Evolutionary conservation across 2,888 invertebrate genomes (phyloP), one percentile per base, ranked within the genome.

Genomic region (Drosophila anomalipes): DNA sequence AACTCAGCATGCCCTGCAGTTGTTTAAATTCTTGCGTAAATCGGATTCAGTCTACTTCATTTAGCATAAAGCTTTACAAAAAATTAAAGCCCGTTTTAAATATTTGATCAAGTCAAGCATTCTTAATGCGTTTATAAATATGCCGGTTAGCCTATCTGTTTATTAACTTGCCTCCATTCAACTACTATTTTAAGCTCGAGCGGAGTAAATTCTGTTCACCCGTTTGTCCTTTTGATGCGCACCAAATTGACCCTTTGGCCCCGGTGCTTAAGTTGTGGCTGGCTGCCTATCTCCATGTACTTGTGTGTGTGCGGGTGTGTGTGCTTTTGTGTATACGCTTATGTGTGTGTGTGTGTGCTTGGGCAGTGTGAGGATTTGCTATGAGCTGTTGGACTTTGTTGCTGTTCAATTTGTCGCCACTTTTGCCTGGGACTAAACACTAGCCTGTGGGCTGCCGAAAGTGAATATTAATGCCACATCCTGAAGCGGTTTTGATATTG

Each of bases 81-180:
- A 49, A n/a, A 26, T 14, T 16, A 7, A 9, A 26, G 58, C 53
- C 49, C 28, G 44, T 51, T 70, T 56, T 68, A 69, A 75, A 75
- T 80, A 72, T 80, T 72, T 69, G 63, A 47, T 44, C 63, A 66
- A 76, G 68, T 78, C 74, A 72, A 78, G 84, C 86, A 77, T 74
- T 70, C 70, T 78, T 83, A 86, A 86, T 86, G 73, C 76, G 74
- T 86, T 86, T 89, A 83, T 77, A 86, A 89, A 83, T 81, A 85
- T 71, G 63, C 68, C 57, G 32, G 51, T 28, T 53, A 44, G 26
- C 51, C 37, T 28, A 30, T 37, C 35, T 66, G 79, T 68, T 81
- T 81, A 80, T 80, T 77, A 81, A 81, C 81, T 73, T 79, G 74
- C 66, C 63, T 57, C 53, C 47, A 37, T 59, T 67, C 44, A 72